phyloP scores from a whole-genome alignment of 2,113 vertebrate species.

The Spea multiplicata region DNA sequence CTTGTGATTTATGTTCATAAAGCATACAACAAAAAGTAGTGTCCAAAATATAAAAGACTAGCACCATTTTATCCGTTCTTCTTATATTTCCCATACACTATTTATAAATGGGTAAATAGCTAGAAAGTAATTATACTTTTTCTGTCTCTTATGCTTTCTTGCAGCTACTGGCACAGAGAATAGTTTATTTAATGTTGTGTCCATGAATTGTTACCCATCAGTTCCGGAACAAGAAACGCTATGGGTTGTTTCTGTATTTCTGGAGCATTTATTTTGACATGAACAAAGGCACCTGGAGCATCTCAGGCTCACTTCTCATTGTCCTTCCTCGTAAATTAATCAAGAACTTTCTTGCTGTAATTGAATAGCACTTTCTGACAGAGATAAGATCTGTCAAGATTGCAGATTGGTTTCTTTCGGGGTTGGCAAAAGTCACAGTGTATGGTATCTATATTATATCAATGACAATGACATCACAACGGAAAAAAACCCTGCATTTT shows the following conservation, averaged over 20 bases:
- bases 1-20: no score
- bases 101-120: no score
- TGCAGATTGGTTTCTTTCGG: slow-evolving; percentile 70
- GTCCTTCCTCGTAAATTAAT: slow-evolving; percentile 71
- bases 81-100: no score
- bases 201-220: slow-evolving; percentile 72
- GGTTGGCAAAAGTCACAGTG: slow-evolving; percentile 70
- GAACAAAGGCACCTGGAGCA: slow-evolving; percentile 60
- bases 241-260: slow-evolving; percentile 72
- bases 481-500: slow-evolving; percentile 69
- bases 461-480: slow-evolving; percentile 65
- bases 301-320: slow-evolving; percentile 61
- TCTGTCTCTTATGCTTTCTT: background rate
- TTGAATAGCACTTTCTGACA: slow-evolving; percentile 65
- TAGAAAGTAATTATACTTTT: no score
- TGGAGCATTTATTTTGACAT: slow-evolving; percentile 67
- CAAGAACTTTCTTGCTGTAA: slow-evolving; percentile 66
- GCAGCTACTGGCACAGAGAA: background rate
- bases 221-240: slow-evolving; percentile 58
- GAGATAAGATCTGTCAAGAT: slow-evolving; percentile 76
- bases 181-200: slow-evolving; percentile 31
- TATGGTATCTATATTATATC: slow-evolving; percentile 74
- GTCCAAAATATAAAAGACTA: no score
- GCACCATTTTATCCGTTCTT: no score
- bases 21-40: no score